Conservation (phyloP, 2,888 invertebrate species). For the Tetragonisca angustula region DNA sequence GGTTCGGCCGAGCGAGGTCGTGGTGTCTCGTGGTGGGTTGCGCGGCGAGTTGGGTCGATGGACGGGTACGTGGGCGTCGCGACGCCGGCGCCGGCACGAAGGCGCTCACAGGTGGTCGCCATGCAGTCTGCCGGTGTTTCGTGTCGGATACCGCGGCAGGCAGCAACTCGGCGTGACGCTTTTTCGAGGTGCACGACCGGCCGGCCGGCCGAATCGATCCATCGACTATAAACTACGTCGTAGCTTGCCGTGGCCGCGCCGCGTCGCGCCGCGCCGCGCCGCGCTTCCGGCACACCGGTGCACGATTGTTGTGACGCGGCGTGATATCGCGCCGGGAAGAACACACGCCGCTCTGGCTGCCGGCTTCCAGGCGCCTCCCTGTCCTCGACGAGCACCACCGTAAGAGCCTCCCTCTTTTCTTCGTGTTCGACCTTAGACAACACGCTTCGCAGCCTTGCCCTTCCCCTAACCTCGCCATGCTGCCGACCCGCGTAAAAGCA, state of each 20-base stretch:
- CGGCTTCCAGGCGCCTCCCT: constrained; percentile 25
- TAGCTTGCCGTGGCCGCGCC: constrained; percentile 22
- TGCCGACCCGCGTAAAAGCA: background rate
- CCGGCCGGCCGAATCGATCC: constrained; percentile 67
- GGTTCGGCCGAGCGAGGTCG: constrained; percentile 39
- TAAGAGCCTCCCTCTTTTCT: constrained; percentile 34
- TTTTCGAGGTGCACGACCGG: constrained; percentile 77
- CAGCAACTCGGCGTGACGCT: constrained; percentile 66
- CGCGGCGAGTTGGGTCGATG: constrained; percentile 61
- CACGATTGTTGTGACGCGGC: constrained; percentile 77
- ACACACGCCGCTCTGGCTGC: constrained; percentile 40
- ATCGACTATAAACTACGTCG: constrained; percentile 23
- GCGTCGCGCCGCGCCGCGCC: constrained; percentile 2
- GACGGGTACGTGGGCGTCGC: constrained; percentile 73
- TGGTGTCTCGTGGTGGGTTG: constrained; percentile 20
- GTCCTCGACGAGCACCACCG: constrained; percentile 34
- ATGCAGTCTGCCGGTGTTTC: constrained; percentile 80
- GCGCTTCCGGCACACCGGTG: constrained; percentile 77
- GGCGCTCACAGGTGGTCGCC: constrained; percentile 81
- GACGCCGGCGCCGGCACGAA: constrained; percentile 79
- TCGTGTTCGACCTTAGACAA: constrained; percentile 42
- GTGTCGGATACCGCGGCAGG: constrained; percentile 72
- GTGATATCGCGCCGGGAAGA: constrained; percentile 42
- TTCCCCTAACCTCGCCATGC: background rate
- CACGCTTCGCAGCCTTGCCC: background rate